phyloP scores from a whole-genome alignment of 2,113 vertebrate genomes.

The Ochotona princeps region DNA sequence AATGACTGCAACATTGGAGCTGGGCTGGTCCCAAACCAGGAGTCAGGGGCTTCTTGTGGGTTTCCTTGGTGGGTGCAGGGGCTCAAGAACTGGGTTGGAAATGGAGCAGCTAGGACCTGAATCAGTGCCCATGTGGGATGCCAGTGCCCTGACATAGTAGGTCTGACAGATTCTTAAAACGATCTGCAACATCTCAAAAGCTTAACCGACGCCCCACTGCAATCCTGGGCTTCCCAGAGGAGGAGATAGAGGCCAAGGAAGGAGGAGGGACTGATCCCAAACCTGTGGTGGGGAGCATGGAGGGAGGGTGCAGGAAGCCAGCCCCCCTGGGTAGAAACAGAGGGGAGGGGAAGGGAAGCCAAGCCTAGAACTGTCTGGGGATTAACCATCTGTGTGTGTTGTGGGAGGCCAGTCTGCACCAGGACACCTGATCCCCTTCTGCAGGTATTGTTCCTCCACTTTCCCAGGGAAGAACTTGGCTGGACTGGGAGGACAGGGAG shows the following conservation, averaged over 20 bases:
- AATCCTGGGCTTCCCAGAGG: neutral
- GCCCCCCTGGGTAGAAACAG: neutral
- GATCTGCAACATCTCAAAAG: neutral
- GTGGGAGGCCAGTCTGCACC: neutral
- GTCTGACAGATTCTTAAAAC: neutral
- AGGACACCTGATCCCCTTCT: constrained; percentile 69
- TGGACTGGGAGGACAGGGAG: neutral
- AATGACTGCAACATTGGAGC: too few relatives aligned
- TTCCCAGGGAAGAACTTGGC: constrained; percentile 71
- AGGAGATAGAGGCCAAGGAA: neutral
- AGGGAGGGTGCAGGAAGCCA: neutral
- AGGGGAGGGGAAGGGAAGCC: neutral
- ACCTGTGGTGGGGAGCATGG: neutral
- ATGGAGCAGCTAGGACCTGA: too few relatives aligned
- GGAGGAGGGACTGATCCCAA: neutral
- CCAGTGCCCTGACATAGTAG: too few relatives aligned
- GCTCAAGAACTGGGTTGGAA: too few relatives aligned
- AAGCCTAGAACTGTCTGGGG: constrained; percentile 59
- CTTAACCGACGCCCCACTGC: neutral
- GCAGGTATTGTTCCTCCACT: constrained; percentile 68
- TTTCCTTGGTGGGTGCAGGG: too few relatives aligned
- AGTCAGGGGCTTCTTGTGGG: too few relatives aligned
- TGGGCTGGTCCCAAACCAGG: too few relatives aligned
- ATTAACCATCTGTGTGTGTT: constrained; percentile 77
- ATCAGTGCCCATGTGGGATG: too few relatives aligned